Evolutionary conservation across 2,797 vertebrate species (phyloP), one percentile per base, ranked within the genome.

Genomic region (Molothrus aeneus): DNA sequence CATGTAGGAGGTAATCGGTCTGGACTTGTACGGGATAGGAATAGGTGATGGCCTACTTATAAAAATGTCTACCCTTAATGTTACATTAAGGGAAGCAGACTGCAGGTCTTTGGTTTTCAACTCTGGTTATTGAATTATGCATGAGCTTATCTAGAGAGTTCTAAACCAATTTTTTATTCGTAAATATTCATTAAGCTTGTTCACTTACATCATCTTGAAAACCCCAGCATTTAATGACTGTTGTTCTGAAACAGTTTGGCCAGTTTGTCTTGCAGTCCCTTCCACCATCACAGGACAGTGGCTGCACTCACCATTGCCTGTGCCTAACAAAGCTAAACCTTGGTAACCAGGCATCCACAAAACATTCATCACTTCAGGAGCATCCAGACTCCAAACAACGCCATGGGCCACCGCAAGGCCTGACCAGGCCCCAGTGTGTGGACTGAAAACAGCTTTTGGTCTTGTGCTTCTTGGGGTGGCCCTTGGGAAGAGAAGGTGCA

Each of bases 71-170:
- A 65, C 18, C 12, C 45, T 87, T 80, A 82, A 87, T 80, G 53
- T 64, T 87, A 65, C 56, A 47, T 77, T 85, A 89, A 82, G 61
- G 65, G 71, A 89, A 82, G 38, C 22, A 92, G 56, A 77, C 32
- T 80, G 34, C 7, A 77, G 42, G 9, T 32, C 64, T 84, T 92
- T 40, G 50, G 13, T 65, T 80, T 53, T 84, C 24, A 34, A 21
- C 34, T 87, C 47, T 80, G 48, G 50, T 61, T 50, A 74, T 3
- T 73, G 43, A 92, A 92, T 88, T 90, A 91, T 82, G 60, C 16
- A 95, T 88, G 42, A 90, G 22, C 9, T 47, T 60, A 95, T 85
- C 68, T 56, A 64, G 50, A 69, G 24, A 72, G 47, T 48, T 89
- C 18, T 88, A 90, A 92, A 75, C 32, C 17, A 82, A 7, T 10